Evolutionary conservation across 2,888 invertebrate species (phyloP), one percentile per base, ranked within the genome.

Genomic region (Chironomus tentans): DNA sequence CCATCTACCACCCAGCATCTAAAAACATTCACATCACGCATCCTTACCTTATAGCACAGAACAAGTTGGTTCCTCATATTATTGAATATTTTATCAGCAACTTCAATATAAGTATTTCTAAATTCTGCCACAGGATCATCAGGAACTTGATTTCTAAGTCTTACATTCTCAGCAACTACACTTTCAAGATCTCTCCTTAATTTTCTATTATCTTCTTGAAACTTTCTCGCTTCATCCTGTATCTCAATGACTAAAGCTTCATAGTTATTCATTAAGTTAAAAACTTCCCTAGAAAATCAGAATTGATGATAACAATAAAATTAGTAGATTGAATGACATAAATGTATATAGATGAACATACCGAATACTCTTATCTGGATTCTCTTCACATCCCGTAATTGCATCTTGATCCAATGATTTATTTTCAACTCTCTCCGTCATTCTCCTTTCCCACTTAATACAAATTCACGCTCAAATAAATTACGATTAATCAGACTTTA

Each of bases 11-110:
- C 24, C 4, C 24, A n/a, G 3, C 22, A 3, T 24, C 22, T 24
- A 24, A 48, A 48, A 12, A 6, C 12, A 48, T 48, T 1, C 3
- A 4, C 2, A 13, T n/a, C 3, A 48, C 1, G 13, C n/a, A 48
- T 48, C 2, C 4, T 65, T 65, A 65, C 65, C 13, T 22, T 65
- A 21, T 10, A 5, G 12, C 65, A 65, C 4, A 38, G 15, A 0
- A 15, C 4, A 38, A 61, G 15, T 18, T 72, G 72, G 5, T 62
- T 62, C 13, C 46, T 28, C 15, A 72, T n/a, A 38, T 72, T 72
- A 38, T 62, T n/a, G 21, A 72, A 72, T 22, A 72, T 72, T 10
- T 62, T 72, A 21, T 72, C 72, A 21, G 72, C 72, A 0, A 72
- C 62, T 15, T 56, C 46, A 13, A 72, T 61, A 28, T 72, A 61